A percentile compares a stretch with the other conserved stretches of the same genome.
phyloP scores from a whole-genome alignment of 2,888 invertebrate species.

The Temnothorax ravouxi region DNA sequence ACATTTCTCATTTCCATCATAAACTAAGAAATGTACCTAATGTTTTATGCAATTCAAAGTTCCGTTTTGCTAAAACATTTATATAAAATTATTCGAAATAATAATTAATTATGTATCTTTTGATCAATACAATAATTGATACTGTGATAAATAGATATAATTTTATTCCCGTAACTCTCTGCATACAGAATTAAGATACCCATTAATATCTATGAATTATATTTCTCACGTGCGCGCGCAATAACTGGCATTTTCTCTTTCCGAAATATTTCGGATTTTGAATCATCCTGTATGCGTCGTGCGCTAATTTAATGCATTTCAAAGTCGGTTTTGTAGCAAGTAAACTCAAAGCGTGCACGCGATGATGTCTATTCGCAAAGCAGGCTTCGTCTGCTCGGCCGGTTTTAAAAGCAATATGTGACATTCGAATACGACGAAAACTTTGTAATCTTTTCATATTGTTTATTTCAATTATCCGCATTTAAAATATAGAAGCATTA shows the following conservation, averaged over 20 bases:
- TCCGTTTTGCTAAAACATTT: neutral
- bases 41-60: neutral
- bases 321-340: slow-evolving; percentile 41
- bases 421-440: neutral
- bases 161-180: neutral
- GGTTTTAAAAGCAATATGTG: slow-evolving; percentile 17
- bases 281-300: slow-evolving; percentile 14
- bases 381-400: neutral
- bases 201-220: neutral
- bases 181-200: neutral
- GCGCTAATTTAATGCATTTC: slow-evolving; percentile 68
- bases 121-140: neutral
- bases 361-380: slow-evolving; percentile 34
- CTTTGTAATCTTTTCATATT: slow-evolving; percentile 1
- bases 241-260: neutral
- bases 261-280: neutral
- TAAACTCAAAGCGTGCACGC: slow-evolving; percentile 33
- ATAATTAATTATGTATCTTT: neutral
- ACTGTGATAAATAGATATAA: neutral
- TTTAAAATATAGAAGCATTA: neutral
- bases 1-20: neutral
- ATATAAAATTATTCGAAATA: neutral
- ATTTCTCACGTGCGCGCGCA: neutral
- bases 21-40: neutral
- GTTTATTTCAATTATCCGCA: neutral